Evolutionary conservation across 2,888 invertebrate genomes (phyloP), one percentile per base, ranked within the genome.

Genomic region (Quadroppia sp.): DNA sequence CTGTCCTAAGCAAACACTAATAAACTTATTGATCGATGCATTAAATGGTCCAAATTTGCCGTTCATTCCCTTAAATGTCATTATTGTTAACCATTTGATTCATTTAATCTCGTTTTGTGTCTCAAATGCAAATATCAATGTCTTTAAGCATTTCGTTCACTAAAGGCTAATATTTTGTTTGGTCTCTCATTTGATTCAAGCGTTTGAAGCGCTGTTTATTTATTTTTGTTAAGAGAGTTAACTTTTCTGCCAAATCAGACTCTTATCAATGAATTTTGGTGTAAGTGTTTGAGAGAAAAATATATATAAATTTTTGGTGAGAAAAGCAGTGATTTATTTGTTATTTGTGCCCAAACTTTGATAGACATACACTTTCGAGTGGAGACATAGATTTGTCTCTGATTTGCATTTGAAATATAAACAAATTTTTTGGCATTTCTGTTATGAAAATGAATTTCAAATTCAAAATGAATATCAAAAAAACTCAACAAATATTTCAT

Each of bases 201-300:
- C 61, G 7, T 30, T 61, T 61, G 61, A 61, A 28, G 61, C 15
- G 17, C 6, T 36, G 61, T 61, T 61, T 61, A 61, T 61, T 61
- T 61, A 61, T 61, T 61, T 61, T 61, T 61, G 32, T 61, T 61
- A 61, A 61, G 61, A 61, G 61, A 61, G 28, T 61, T 28, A 23
- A 61, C 25, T 28, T 59, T 20, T 61, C 61, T 61, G 61, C 61
- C 53, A 53, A n/a, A 50, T 20, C n/a, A 50, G 17, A 50, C n/a
- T 17, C 61, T 32, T 36, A 61, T 61, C 61, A 61, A 61, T 61
- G 61, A 32, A 20, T 61, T 61, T 61, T 30, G 30, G 36, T 32
- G 61, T 36, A 20, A 30, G 32, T 28, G 25, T 59, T 20, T 20
- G 25, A 59, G 15, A 61, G 17, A 32, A 32, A 32, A 32, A 28